Conservation (phyloP, 2,797 vertebrate species). For the Alcedo atthis region DNA sequence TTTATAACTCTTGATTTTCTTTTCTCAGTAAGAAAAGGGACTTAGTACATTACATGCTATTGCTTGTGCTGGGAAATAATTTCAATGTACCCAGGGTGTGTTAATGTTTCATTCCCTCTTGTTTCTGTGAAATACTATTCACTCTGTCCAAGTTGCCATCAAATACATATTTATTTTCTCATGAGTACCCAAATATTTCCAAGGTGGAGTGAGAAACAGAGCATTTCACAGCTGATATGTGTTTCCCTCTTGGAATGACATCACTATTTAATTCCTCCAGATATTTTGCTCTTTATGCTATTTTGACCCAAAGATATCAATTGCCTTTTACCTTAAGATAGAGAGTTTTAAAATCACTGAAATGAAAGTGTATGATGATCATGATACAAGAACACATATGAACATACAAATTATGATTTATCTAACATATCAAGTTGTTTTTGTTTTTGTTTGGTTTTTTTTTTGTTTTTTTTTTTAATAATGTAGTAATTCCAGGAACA, state of each 20-base stretch:
- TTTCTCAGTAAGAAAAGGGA: not conserved
- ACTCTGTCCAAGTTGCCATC: constrained; percentile 65
- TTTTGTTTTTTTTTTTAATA: not conserved
- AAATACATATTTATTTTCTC: constrained; percentile 76
- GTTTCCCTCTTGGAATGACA: constrained; percentile 76
- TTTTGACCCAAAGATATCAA: constrained; percentile 50
- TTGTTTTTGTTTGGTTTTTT: not conserved
- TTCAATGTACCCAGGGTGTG: constrained; percentile 57
- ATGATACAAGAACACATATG: not conserved
- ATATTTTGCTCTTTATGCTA: constrained; percentile 69
- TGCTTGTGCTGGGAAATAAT: constrained; percentile 45
- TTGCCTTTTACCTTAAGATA: not conserved
- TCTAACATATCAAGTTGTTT: not conserved
- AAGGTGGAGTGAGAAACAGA: constrained; percentile 74
- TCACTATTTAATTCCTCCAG: constrained; percentile 75
- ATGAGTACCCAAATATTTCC: constrained; percentile 73
- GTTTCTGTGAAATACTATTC: constrained; percentile 33
- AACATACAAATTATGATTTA: not conserved
- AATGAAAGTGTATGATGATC: not conserved
- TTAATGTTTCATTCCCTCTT: constrained; percentile 47
- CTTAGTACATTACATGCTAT: not conserved
- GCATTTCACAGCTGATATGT: constrained; percentile 69
- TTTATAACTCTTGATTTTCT: not conserved
- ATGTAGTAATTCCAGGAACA: not conserved
- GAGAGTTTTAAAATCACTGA: not conserved